Conservation (phyloP, 2,888 invertebrate species). For the Polymixis lichenea region DNA sequence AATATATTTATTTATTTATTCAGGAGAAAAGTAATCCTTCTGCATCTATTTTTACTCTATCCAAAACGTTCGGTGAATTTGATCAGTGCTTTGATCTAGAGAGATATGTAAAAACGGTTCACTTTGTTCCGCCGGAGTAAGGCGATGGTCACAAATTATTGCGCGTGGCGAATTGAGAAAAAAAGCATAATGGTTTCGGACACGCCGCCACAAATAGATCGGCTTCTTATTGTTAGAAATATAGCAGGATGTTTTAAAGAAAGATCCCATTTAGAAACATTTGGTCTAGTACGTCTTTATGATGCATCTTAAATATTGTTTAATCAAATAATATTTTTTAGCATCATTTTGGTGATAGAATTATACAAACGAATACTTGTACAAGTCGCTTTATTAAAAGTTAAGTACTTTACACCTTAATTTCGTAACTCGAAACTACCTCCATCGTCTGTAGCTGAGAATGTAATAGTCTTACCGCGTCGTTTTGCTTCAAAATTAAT, state of each 20-base stretch:
- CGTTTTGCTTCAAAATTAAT: too few relatives aligned
- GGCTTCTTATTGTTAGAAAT: conserved; percentile 23
- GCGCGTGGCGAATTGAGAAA: conserved; percentile 72
- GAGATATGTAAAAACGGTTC: conserved; percentile 53
- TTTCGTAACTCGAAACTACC: too few relatives aligned
- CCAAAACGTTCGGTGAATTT: conserved; percentile 40
- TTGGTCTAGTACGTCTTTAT: too few relatives aligned
- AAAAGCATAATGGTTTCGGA: conserved; percentile 62
- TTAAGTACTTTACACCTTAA: too few relatives aligned
- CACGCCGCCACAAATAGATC: conserved; percentile 55
- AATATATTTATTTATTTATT: too few relatives aligned
- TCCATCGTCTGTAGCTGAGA: too few relatives aligned
- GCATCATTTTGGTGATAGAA: too few relatives aligned
- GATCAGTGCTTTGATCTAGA: conserved; percentile 60
- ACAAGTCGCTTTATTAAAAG: too few relatives aligned
- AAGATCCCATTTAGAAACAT: neutral
- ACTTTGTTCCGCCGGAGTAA: conserved; percentile 65
- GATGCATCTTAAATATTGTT: neutral
- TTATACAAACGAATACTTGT: too few relatives aligned
- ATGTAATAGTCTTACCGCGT: too few relatives aligned
- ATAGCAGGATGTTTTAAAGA: conserved; percentile 6
- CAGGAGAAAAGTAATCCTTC: conserved; percentile 10
- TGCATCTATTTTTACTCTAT: neutral
- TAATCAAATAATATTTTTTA: neutral
- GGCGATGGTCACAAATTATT: conserved; percentile 72